Evolutionary conservation across 92 coral and sea anemone species (phyloP), one percentile per base, ranked within the genome.

Genomic region (Desmophyllum pertusum): DNA sequence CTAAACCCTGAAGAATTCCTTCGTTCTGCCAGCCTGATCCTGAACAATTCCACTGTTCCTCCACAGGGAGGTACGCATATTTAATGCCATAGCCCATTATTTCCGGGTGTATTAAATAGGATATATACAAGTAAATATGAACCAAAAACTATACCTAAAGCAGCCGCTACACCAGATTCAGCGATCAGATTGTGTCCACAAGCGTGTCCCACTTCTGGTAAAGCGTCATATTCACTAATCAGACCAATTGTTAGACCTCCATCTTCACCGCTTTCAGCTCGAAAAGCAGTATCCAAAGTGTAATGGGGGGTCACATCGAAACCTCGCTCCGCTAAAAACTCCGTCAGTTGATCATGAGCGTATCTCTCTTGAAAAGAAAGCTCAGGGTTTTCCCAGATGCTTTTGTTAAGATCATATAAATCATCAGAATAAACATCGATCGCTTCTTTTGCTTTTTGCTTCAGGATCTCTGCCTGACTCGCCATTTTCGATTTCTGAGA

Each of bases 161-260:
- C 93, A 1, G 98, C 98, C 25, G 94, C 98, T 35, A 89, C 91
- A 30, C 96, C 98, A 38, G 98, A 92, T 84, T 94, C 98, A 73
- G 98, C 98, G 55, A 94, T 94, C 51, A 94, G 89, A 75, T 94
- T 94, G 78, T 94, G 98, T 35, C 98, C 98, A 83, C 98, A 94
- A 11, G 98, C 98, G 70, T 95, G 98, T 40, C 98, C 98, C 6
- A 95, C 89, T 31, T 61, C 89, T 15, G 98, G 98, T 48, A 95
- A 79, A 52, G 98, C 98, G 70, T 95, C 98, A 52, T 89, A 89
- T 75, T 89, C 93, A 67, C 86, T 73, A 15, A 89, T 52, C 76
- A 89, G 73, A 57, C 87, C 89, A 43, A 85, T 70, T 30, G 43
- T 33, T 19, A 70, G 76, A 23, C 76, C 48, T n/a, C 46, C 51